These are phyloP conservation scores for Coelopa pilipes DNA, from an alignment of 2,888 invertebrate species.

Conservation along the genomic window DNA sequence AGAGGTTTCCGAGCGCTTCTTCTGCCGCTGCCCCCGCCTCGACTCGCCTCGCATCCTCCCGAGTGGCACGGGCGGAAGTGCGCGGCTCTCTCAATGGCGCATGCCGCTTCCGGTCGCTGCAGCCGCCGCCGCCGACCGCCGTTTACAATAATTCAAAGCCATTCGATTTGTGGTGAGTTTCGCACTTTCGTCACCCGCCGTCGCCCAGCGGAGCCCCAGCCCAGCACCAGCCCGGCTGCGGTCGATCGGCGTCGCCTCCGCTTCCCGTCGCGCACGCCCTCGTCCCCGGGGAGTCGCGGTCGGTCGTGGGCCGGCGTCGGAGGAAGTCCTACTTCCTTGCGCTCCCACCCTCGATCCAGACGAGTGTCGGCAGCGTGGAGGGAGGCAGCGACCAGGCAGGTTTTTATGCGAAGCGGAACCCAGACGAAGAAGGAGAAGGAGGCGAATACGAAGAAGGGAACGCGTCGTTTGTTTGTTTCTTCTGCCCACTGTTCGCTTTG, in stretches of 20 bases:
- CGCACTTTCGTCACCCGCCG: neutral
- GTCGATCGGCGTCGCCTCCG: constrained; percentile 7
- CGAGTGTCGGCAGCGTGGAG: neutral
- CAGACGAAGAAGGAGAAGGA: constrained; percentile 9
- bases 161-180: neutral
- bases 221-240: constrained; percentile 13
- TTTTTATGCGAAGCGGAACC: constrained; percentile 7
- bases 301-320: neutral
- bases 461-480: constrained; percentile 5
- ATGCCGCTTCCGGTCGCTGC: constrained; percentile 39
- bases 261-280: constrained; percentile 2
- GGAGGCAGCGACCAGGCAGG: constrained; percentile 2
- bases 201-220: neutral
- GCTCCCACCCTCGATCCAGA: neutral
- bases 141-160: neutral
- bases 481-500: neutral
- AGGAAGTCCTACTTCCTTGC: constrained; percentile 33
- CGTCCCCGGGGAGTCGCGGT: constrained; percentile 18
- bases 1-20: neutral
- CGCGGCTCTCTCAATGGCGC: constrained; percentile 36
- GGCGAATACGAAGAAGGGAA: neutral
- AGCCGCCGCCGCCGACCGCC: neutral
- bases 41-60: neutral
- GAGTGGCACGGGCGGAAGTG: constrained; percentile 17
- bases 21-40: neutral